phyloP scores from a whole-genome alignment of 2,797 vertebrate genomes.

The Leptatherina wallacei region DNA sequence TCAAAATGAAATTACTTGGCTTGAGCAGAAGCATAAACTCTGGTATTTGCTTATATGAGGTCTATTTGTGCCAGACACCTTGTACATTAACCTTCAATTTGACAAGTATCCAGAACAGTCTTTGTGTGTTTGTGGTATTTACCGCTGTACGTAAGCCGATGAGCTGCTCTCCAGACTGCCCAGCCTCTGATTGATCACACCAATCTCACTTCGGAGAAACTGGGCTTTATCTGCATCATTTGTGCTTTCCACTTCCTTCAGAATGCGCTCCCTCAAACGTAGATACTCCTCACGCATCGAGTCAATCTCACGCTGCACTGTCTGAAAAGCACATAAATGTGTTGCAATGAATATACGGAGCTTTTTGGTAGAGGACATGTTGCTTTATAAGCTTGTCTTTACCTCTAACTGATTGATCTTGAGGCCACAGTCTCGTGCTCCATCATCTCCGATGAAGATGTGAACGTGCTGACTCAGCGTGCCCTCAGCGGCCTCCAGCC shows the following conservation, averaged over 20 bases:
- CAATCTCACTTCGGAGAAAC: constrained; percentile 90
- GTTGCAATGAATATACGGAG: not conserved
- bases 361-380: not conserved
- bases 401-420: constrained; percentile 92
- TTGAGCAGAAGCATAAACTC: too few species aligned
- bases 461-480: constrained; percentile 85
- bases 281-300: constrained; percentile 85
- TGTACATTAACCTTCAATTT: too few species aligned
- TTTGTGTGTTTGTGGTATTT: constrained; percentile 12
- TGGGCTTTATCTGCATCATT: constrained; percentile 89
- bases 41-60: too few species aligned
- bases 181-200: constrained; percentile 87
- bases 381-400: constrained; percentile 6
- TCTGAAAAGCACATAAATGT: constrained; percentile 72
- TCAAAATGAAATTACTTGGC: too few species aligned
- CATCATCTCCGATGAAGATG: constrained; percentile 87
- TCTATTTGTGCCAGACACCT: too few species aligned
- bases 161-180: constrained; percentile 88
- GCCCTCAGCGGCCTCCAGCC: constrained; percentile 86
- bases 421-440: constrained; percentile 83
- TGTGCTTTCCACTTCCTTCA: constrained; percentile 81
- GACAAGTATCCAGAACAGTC: too few species aligned
- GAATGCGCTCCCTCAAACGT: constrained; percentile 84
- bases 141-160: constrained; percentile 90
- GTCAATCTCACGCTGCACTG: constrained; percentile 86